Percentiles rank a stretch among this genome's conserved stretches.
Conservation (phyloP, 2,113 vertebrate genomes). For the Indicator indicator region DNA sequence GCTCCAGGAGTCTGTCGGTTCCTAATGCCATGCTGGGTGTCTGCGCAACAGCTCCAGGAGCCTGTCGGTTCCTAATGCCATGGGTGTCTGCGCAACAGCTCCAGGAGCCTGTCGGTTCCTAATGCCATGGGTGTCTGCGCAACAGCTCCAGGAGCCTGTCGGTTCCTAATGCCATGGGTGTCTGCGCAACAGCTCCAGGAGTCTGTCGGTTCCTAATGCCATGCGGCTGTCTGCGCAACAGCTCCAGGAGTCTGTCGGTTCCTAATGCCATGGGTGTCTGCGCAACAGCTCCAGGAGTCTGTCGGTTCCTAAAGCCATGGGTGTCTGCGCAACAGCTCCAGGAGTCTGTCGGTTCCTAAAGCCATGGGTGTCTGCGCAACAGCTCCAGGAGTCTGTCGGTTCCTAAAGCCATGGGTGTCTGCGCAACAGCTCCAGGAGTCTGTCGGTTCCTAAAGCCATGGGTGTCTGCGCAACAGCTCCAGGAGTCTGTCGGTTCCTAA, state of each 20-base stretch:
- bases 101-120: conserved; percentile 43
- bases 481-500: conserved; percentile 48
- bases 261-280: no score
- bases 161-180: background rate
- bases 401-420: no score
- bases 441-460: background rate
- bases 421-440: no score
- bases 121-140: background rate
- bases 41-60: no score
- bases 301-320: no score
- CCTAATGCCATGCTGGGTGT: no score
- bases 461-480: background rate
- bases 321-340: no score
- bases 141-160: conserved; percentile 34
- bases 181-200: background rate
- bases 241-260: conserved; percentile 45
- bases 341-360: no score
- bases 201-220: conserved; percentile 52
- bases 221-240: background rate
- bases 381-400: no score
- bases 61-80: background rate
- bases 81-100: background rate
- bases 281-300: no score
- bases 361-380: no score
- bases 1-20: no score